Percentiles rank a stretch among this genome's conserved stretches.
These are phyloP conservation scores for Xestia rhomboidea DNA, from an alignment of 2,888 invertebrate species.

Conservation along the genomic window DNA sequence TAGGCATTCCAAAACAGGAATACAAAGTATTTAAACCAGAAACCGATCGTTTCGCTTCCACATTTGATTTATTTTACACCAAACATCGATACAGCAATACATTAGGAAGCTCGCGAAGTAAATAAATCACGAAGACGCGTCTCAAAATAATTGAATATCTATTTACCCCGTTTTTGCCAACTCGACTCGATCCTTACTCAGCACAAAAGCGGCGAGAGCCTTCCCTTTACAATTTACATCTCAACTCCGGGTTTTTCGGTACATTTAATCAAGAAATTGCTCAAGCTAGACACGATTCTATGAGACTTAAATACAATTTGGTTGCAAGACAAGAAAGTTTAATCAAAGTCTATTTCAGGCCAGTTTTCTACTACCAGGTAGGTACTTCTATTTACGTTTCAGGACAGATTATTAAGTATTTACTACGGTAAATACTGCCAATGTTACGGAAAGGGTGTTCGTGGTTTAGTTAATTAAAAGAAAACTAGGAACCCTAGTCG, in stretches of 20 bases:
- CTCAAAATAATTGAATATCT: constrained; percentile 55
- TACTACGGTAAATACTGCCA: no score
- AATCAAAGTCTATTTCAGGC: constrained; percentile 37
- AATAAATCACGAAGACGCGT: constrained; percentile 45
- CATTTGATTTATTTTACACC: constrained; percentile 41
- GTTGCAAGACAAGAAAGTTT: constrained; percentile 37
- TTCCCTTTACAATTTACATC: constrained; percentile 59
- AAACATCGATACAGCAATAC: constrained; percentile 35
- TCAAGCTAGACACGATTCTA: constrained; percentile 57
- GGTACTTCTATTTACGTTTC: constrained; percentile 25
- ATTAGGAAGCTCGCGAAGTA: constrained; percentile 33
- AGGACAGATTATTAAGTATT: neutral
- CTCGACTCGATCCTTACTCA: constrained; percentile 33
- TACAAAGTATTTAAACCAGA: constrained; percentile 12
- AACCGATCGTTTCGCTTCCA: constrained; percentile 7
- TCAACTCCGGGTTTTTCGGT: constrained; percentile 56
- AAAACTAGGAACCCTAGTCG: no score
- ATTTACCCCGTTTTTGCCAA: constrained; percentile 48
- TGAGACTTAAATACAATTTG: constrained; percentile 35
- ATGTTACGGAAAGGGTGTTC: no score
- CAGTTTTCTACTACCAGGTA: neutral
- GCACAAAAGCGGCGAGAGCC: constrained; percentile 50
- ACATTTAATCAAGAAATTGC: constrained; percentile 65
- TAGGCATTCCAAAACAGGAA: neutral
- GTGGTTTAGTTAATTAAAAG: no score